phyloP scores from a whole-genome alignment of 2,797 vertebrate species.

The Rachycentron canadum region DNA sequence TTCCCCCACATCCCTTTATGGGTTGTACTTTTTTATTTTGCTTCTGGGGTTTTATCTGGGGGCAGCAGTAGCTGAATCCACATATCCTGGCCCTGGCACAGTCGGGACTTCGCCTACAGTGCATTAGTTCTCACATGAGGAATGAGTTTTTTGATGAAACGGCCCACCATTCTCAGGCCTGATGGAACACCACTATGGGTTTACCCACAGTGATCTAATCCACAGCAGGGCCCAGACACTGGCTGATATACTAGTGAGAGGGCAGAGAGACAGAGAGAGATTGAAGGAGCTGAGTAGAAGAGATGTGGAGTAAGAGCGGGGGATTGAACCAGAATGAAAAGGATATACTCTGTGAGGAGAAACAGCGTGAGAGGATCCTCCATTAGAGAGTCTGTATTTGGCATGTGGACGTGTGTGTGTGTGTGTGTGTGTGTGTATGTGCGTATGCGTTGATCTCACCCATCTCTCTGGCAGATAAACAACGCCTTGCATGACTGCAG shows the following conservation, averaged over 20 bases:
- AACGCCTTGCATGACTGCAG: constrained; percentile 68
- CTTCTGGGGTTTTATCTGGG: constrained; percentile 76
- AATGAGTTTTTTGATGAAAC: constrained; percentile 81
- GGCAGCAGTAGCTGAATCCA: constrained; percentile 73
- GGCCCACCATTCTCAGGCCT: constrained; percentile 68
- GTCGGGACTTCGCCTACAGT: constrained; percentile 68
- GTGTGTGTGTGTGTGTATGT: constrained; percentile 29
- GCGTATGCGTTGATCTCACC: constrained; percentile 45
- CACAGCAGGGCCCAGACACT: constrained; percentile 62
- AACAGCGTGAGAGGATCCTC: constrained; percentile 68
- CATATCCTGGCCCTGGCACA: constrained; percentile 66
- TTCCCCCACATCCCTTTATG: constrained; percentile 64
- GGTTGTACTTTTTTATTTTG: constrained; percentile 73
- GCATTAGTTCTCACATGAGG: constrained; percentile 75
- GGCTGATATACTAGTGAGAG: constrained; percentile 64
- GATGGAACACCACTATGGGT: constrained; percentile 74
- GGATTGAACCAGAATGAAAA: constrained; percentile 77
- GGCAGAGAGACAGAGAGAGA: constrained; percentile 60
- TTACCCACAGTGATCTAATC: constrained; percentile 76
- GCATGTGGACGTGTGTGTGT: constrained; percentile 27
- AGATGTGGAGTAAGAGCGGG: constrained; percentile 56
- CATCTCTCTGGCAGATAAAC: constrained; percentile 69
- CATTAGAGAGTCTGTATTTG: constrained; percentile 68
- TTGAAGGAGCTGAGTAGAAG: constrained; percentile 68
- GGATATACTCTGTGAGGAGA: constrained; percentile 66